Evolutionary conservation across 2,113 vertebrate species (phyloP), one percentile per base, ranked within the genome.

Genomic region (Sitta europaea): DNA sequence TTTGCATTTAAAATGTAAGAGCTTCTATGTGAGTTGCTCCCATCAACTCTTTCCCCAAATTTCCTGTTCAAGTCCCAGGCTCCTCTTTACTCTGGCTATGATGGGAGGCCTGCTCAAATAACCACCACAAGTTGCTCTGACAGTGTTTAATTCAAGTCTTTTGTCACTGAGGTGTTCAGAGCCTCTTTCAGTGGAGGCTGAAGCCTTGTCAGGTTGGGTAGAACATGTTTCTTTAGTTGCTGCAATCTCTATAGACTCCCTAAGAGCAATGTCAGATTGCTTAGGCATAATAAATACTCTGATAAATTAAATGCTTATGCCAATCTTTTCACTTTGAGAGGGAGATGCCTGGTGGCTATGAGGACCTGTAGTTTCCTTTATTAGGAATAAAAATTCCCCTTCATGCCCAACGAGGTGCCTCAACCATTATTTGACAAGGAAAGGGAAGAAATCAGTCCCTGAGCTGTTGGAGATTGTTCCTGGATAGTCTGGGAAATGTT

Each of bases 321-420:
- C 86, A 76, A 31, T 38, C 38, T 91, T 88, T 91, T 70, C 36
- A 65, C 22, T 33, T 25, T 36, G 57, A 84, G 57, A 53, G 45
- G 59, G 76, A 93, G 45, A 27, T 73, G 23, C 33, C 76, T 77
- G 54, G 47, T 84, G 75, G 55, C 31, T 42, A 21, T 58, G 86
- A 77, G n/a, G 23, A 96, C 43, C 14, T 71, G 33, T 35, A 54
- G 36, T 54, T 35, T 42, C 36, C 36, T 90, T 78, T 35, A 24
- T 78, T 78, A 65, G 25, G 40, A 62, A 27, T 21, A 17, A 97
- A 43, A 70, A 51, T 29, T 76, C 7, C 22, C 33, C 15, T 68
- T 68, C 0, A 0, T 21, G 23, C 19, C 55, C 14, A 10, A 6
- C 36, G 35, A 80, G 9, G 13, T 70, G 19, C 13, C n/a, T n/a